Evolutionary conservation across 1,140 invertebrate genomes (phyloP), one percentile per base, ranked within the genome.

Genomic region (Aphidius ervi): DNA sequence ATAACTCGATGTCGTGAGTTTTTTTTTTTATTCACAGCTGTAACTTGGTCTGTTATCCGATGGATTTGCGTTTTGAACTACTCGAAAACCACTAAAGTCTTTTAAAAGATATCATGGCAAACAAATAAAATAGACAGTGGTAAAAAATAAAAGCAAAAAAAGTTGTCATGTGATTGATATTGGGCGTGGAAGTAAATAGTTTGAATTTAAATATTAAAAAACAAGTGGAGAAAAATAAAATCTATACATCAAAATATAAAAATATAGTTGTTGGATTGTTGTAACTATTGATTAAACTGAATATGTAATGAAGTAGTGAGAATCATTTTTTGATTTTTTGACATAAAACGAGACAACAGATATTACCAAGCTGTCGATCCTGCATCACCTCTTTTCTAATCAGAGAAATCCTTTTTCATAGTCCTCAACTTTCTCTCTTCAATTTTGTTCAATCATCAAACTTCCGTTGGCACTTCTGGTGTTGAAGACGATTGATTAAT

Each of bases 221-320:
- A 16, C 16, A 0, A 16, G 0, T 16, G 16, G 16, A 16, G 16
- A 16, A 16, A 16, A 16, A 16, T 54, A 58, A 53, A 47, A 16
- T 41, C 10, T n/a, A 31, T 42, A 45, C 46, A 59, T 59, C 47
- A 58, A 58, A 58, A 50, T 40, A 20, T 37, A 42, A 52, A 56
- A 47, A 49, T 23, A 43, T 58, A 39, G 10, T 20, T 46, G 23
- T 46, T 60, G 65, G 62, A 70, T 75, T 70, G 75, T 71, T 67
- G 72, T 74, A 74, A 71, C 67, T 70, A 70, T 41, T 54, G 47
- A 54, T 61, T 55, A 65, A 67, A 66, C 70, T 76, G 76, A 78
- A 77, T 78, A 79, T 75, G 70, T 75, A 77, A 78, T 77, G 73
- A 77, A 70, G 63, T 59, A 59, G 50, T 63, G 63, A 59, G 63